phyloP scores from a whole-genome alignment of 2,888 invertebrate genomes.

The Leucania comma region DNA sequence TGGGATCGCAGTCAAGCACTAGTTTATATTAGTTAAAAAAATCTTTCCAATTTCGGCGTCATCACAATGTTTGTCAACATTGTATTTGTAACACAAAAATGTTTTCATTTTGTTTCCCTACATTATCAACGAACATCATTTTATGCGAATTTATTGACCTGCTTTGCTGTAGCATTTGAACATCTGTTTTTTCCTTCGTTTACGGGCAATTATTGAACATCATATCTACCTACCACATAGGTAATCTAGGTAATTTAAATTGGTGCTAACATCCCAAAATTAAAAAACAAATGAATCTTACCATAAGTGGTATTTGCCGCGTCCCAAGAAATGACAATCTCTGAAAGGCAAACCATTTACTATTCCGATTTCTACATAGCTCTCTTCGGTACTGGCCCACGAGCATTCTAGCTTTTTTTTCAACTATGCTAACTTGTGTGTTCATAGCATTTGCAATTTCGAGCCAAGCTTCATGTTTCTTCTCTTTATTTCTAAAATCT shows the following conservation, averaged over 20 bases:
- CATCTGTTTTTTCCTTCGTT: too few species aligned
- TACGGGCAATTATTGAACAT: background rate
- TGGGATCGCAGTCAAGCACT: too few species aligned
- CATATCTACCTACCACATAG: too few species aligned
- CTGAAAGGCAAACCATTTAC: conserved; percentile 42
- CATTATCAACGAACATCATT: too few species aligned
- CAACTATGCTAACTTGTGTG: conserved; percentile 15
- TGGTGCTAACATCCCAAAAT: too few species aligned
- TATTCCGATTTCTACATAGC: conserved; percentile 22
- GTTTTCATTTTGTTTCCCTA: conserved; percentile 15
- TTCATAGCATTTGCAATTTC: conserved; percentile 34
- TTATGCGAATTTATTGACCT: too few species aligned
- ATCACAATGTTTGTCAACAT: conserved; percentile 36
- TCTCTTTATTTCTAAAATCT: conserved; percentile 25
- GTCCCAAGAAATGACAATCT: conserved; percentile 19
- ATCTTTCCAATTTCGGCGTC: background rate
- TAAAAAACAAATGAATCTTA: background rate
- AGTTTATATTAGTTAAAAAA: too few species aligned
- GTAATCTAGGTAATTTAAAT: too few species aligned
- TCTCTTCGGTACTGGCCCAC: conserved; percentile 37
- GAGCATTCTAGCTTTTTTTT: conserved; percentile 46
- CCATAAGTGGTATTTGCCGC: background rate
- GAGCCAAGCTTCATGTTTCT: conserved; percentile 32
- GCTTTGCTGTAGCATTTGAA: too few species aligned
- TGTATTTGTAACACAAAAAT: conserved; percentile 21